These are phyloP conservation scores for Drosophila ambigua DNA, from an alignment of 1,140 invertebrate genomes.

Conservation along the genomic window DNA sequence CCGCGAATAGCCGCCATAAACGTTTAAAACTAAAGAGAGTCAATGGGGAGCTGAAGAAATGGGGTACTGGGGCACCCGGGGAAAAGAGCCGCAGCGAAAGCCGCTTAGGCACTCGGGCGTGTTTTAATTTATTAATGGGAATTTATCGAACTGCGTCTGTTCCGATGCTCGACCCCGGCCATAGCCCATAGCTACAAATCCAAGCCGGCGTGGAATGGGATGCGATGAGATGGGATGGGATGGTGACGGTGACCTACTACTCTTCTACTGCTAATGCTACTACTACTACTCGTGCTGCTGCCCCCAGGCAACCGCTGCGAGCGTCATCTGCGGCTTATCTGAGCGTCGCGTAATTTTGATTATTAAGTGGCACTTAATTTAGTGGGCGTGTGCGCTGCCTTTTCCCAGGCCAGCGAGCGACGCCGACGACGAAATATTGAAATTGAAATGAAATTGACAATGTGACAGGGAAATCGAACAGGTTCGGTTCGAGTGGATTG, in stretches of 20 bases:
- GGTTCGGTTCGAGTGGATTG: conserved; percentile 43
- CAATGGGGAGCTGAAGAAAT: conserved; percentile 22
- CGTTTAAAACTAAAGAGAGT: conserved; percentile 64
- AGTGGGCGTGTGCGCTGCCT: conserved; percentile 66
- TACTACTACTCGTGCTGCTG: conserved; percentile 1
- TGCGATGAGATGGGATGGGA: conserved; percentile 13
- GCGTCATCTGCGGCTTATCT: conserved; percentile 63
- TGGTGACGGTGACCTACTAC: conserved; percentile 55
- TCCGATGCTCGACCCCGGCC: not conserved
- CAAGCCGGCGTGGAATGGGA: not conserved
- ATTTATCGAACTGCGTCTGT: conserved; percentile 59
- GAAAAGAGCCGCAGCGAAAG: conserved; percentile 58
- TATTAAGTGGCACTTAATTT: conserved; percentile 81
- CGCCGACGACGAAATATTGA: conserved; percentile 58
- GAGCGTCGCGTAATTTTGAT: conserved; percentile 76
- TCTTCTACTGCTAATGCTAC: not conserved
- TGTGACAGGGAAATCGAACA: conserved; percentile 42
- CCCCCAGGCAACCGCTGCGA: not conserved
- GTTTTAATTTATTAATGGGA: conserved; percentile 81
- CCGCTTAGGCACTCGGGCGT: conserved; percentile 66
- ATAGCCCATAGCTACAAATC: conserved; percentile 28
- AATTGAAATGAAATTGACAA: conserved; percentile 71
- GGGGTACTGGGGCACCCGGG: not conserved
- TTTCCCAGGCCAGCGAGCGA: conserved; percentile 9
- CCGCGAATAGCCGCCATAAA: not conserved